phyloP scores from a whole-genome alignment of 2,113 vertebrate species.

The Podarcis raffonei region DNA sequence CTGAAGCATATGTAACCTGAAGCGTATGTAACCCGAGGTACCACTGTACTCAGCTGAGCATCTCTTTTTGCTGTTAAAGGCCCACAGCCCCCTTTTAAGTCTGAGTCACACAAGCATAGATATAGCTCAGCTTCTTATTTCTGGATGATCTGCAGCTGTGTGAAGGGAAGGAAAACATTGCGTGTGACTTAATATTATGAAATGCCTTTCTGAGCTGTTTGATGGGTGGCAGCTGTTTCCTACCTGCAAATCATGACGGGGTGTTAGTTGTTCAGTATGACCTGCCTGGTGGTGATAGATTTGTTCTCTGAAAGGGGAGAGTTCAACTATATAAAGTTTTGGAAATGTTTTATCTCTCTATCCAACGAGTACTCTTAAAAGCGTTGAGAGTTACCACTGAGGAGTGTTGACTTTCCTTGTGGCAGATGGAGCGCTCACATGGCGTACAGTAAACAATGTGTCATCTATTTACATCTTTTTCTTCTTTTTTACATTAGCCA shows the following conservation, averaged over 20 bases:
- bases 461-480: constrained; percentile 72
- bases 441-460: constrained; percentile 65
- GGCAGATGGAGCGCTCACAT: constrained; percentile 74
- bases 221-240: neutral
- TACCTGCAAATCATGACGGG: neutral
- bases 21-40: too few species aligned
- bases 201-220: too few species aligned
- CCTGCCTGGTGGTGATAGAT: neutral
- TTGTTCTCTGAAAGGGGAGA: neutral
- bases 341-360: constrained; percentile 25
- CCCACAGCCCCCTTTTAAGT: too few species aligned
- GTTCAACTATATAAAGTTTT: constrained; percentile 8
- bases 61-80: neutral
- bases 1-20: too few species aligned
- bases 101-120: neutral
- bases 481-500: constrained; percentile 69
- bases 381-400: constrained; percentile 47
- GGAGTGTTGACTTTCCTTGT: constrained; percentile 59
- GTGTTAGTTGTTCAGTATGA: neutral
- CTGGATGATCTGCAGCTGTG: neutral
- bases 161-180: neutral
- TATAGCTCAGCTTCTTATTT: neutral
- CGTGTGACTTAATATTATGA: neutral
- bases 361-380: constrained; percentile 31
- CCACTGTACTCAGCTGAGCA: too few species aligned